These are phyloP conservation scores for Ambastaia sidthimunki DNA, from an alignment of 2,797 vertebrate genomes.

Conservation along the genomic window DNA sequence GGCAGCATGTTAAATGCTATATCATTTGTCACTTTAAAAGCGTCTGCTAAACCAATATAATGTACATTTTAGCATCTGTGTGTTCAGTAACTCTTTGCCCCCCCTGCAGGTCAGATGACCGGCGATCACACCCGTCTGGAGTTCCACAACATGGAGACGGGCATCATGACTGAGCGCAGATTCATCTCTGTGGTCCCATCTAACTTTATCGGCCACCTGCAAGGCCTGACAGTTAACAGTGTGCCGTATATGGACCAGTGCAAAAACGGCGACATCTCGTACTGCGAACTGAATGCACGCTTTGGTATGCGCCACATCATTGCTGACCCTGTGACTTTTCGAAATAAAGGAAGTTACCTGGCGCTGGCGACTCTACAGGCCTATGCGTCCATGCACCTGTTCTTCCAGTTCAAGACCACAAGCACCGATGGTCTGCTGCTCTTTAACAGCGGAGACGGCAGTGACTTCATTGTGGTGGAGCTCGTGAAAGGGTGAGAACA, in stretches of 20 bases:
- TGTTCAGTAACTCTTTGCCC: too few species aligned
- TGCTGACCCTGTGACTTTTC: constrained; percentile 91
- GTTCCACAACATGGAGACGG: constrained; percentile 95
- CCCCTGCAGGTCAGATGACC: constrained; percentile 86
- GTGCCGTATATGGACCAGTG: constrained; percentile 93
- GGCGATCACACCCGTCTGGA: constrained; percentile 91
- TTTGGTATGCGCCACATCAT: constrained; percentile 92
- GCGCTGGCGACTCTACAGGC: constrained; percentile 90
- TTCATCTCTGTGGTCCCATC: constrained; percentile 92
- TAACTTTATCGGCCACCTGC: constrained; percentile 94
- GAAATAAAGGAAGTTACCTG: constrained; percentile 87
- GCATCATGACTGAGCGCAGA: constrained; percentile 93
- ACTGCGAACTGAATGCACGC: constrained; percentile 93
- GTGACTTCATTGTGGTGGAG: constrained; percentile 94
- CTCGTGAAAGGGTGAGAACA: constrained; percentile 89
- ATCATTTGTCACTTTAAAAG: too few species aligned
- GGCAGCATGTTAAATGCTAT: too few species aligned
- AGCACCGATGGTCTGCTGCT: constrained; percentile 91
- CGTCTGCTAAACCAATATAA: too few species aligned
- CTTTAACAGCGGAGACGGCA: constrained; percentile 93
- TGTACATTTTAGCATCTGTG: too few species aligned
- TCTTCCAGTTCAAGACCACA: constrained; percentile 96
- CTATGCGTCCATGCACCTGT: constrained; percentile 94
- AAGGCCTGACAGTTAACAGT: constrained; percentile 88
- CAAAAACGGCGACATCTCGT: constrained; percentile 92